Evolutionary conservation across 2,888 invertebrate genomes (phyloP), one percentile per base, ranked within the genome.

Genomic region (Acrocyrtus sp.): DNA sequence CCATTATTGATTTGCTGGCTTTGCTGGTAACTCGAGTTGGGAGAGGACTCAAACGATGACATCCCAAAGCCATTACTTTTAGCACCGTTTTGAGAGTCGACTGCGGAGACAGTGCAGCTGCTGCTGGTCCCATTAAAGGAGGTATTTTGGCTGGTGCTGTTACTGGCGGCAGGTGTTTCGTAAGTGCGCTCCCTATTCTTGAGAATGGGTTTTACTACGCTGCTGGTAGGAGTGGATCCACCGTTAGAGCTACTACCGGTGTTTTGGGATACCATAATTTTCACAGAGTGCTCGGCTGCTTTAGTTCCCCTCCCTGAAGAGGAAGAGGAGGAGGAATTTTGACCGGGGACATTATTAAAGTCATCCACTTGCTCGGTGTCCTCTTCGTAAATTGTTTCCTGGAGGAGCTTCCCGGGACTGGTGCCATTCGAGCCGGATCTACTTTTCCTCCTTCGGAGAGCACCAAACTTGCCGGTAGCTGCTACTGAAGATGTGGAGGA

Each of bases 341-440:
- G 24, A 62, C 43, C 29, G 34, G 45, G 24, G 29, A 21, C 51
- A n/a, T n/a, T n/a, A 19, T 34, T 29, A 2, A 21, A 43, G 19
- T 70, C 43, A 22, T 61, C 41, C 5, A 17, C 10, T 8, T 63
- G 63, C 19, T 43, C 65, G 3, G 45, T 24, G 24, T 60, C 62
- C 3, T 78, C 76, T 60, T 81, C 81, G 41, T 79, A 80, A 63
- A 81, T 81, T 0, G 78, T 80, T 63, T 81, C 81, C 34, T 78
- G 75, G 17, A 79, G 57, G 8, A 81, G 48, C 56, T 74, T 77
- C n/a, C 73, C 72, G n/a, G 77, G 66, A 34, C 56, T 61, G 19
- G 62, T 56, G 17, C 67, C 39, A n/a, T n/a, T n/a, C n/a, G n/a
- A n/a, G 15, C 62, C 51, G 47, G 70, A 67, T 15, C 75, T 34